Base-by-base conservation (phyloP, 2,797 vertebrate species). In the Leptodactylus fallax region DNA sequence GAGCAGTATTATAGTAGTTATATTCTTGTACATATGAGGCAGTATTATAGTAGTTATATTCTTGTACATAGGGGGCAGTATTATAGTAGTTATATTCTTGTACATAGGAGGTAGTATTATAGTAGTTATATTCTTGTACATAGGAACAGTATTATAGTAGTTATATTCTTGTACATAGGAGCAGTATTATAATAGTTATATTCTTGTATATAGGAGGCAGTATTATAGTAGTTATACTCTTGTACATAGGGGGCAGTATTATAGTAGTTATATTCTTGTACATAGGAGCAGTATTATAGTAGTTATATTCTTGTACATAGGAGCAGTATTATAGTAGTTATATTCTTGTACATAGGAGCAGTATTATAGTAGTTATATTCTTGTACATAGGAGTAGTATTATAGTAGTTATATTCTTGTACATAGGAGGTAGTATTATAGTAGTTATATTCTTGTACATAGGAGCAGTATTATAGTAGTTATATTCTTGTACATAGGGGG, bases 211-310 rank as follows among this genome's bases (percentile, higher is more conserved):
- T 67, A 67, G 63, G 65, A 8, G 13, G 65, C 25, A 69, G 65
- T 69, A 69, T 69, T 69, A 69, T 69, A 69, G 13, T 69, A 69
- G 65, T 69, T 69, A 69, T 69, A 69, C 14, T 69, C 65, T 69
- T 69, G 25, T 69, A 69, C 7, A 69, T 69, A 69, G 65, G 65
- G 65, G 1, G 65, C 65, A 69, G 65, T 69, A 69, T 69, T 69
- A 69, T 69, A 69, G 65, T 36, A 69, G 65, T 27, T 69, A 69
- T 69, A 69, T 69, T 69, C 65, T 69, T 69, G 65, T 69, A 69
- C 25, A 69, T 27, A 69, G 25, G 65, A 6, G 67, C 67, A 69
- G 67, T 69, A 69, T 69, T 69, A 36, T 69, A 69, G 14, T 69
- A 69, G 67, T 69, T 69, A 69, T 69, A 69, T 69, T 69, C 67